Conservation (phyloP, 2,888 invertebrate species). For the Omphaloscelis lunosa region DNA sequence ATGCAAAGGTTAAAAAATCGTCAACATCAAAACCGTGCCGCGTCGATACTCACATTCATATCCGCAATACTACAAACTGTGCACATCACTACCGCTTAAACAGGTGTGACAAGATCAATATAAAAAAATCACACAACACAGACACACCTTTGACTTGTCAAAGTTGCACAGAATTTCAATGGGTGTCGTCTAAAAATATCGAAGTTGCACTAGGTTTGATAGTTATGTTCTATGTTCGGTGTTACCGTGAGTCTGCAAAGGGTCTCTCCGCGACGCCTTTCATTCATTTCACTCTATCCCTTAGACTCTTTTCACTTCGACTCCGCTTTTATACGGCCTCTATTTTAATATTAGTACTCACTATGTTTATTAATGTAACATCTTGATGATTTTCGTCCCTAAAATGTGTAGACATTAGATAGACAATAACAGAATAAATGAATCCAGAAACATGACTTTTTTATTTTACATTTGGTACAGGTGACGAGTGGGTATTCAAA, state of each 20-base stretch:
- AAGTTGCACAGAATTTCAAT: slow-evolving; percentile 58
- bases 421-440: slow-evolving; percentile 28
- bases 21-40: too few relatives aligned
- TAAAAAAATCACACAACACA: slow-evolving; percentile 48
- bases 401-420: slow-evolving; percentile 1
- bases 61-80: background rate
- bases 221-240: slow-evolving; percentile 30
- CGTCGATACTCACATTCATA: background rate
- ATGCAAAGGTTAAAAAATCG: background rate
- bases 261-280: slow-evolving; percentile 59
- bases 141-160: slow-evolving; percentile 60
- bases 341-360: slow-evolving; percentile 59
- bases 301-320: slow-evolving; percentile 60
- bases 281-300: slow-evolving; percentile 63
- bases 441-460: slow-evolving; percentile 12
- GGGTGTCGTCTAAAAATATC: slow-evolving; percentile 61
- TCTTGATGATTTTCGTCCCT: slow-evolving; percentile 11
- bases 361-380: slow-evolving; percentile 26
- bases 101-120: slow-evolving; percentile 47
- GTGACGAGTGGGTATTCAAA: slow-evolving; percentile 51
- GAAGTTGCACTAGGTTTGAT: slow-evolving; percentile 40
- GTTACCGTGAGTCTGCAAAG: slow-evolving; percentile 50
- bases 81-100: slow-evolving; percentile 29
- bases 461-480: slow-evolving; percentile 36
- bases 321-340: slow-evolving; percentile 40